A percentile compares a stretch with the other conserved stretches of the same genome.
These are phyloP conservation scores for Mionectes macconnelli DNA, from an alignment of 2,113 vertebrate genomes.

Conservation along the genomic window DNA sequence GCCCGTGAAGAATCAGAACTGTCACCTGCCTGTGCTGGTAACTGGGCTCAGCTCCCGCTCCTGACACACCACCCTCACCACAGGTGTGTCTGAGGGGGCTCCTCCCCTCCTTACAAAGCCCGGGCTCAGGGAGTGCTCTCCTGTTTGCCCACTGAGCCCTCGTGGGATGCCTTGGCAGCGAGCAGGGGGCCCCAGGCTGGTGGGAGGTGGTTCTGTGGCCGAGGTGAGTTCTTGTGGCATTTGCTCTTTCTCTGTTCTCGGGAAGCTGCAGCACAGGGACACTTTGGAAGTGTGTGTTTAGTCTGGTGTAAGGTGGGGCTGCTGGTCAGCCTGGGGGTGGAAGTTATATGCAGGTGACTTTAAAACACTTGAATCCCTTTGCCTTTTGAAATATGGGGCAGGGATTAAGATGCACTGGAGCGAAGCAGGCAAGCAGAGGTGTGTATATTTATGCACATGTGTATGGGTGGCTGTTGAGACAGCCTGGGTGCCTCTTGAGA, in stretches of 20 bases:
- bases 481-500: rapidly evolving
- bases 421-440: neutral
- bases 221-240: neutral
- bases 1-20: neutral
- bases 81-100: neutral
- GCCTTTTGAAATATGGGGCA: rapidly evolving
- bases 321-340: neutral
- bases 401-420: neutral
- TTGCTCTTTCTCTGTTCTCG: rapidly evolving
- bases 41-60: neutral
- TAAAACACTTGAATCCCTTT: rapidly evolving
- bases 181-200: rapidly evolving
- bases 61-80: neutral
- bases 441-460: neutral
- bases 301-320: neutral
- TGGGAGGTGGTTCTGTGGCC: rapidly evolving
- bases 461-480: neutral
- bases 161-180: rapidly evolving
- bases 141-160: rapidly evolving
- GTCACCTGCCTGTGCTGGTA: neutral
- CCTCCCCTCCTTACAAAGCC: rapidly evolving
- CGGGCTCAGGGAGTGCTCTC: rapidly evolving
- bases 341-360: rapidly evolving
- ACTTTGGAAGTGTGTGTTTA: rapidly evolving
- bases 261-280: rapidly evolving